Percentiles rank a stretch among this genome's conserved stretches.
phyloP scores from a whole-genome alignment of 2,797 vertebrate genomes.

The Coranthus polyacanthus region DNA sequence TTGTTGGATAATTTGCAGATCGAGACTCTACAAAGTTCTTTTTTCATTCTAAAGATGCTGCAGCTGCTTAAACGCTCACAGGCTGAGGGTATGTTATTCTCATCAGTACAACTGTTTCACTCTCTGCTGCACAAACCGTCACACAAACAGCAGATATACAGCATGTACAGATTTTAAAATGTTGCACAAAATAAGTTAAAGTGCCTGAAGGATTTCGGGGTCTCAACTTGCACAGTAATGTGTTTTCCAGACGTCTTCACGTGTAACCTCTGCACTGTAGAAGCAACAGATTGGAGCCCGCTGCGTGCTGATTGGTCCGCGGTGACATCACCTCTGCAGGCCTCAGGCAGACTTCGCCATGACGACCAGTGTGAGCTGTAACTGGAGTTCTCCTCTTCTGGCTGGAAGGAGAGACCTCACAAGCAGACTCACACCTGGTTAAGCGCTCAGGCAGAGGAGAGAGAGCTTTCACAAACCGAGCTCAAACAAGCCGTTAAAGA shows the following conservation, averaged over 20 bases:
- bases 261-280: slow-evolving; percentile 13
- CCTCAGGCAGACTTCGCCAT: slow-evolving; percentile 39
- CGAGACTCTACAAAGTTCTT: too few species aligned
- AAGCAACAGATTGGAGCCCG: slow-evolving; percentile 14
- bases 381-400: slow-evolving; percentile 42
- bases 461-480: slow-evolving; percentile 2
- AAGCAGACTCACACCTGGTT: slow-evolving; percentile 49
- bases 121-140: background rate
- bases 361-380: slow-evolving; percentile 38
- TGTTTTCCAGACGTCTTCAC: slow-evolving; percentile 35
- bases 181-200: slow-evolving; percentile 9
- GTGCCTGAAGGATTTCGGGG: background rate
- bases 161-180: background rate
- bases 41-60: too few species aligned
- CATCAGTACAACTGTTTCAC: too few species aligned
- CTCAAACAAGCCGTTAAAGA: slow-evolving; percentile 6
- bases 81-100: too few species aligned
- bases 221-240: slow-evolving; percentile 20
- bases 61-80: too few species aligned
- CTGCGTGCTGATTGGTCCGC: slow-evolving; percentile 46
- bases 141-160: background rate
- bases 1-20: too few species aligned
- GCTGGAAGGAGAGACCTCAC: slow-evolving; percentile 39
- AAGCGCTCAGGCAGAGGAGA: slow-evolving; percentile 37
- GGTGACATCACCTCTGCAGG: slow-evolving; percentile 59